A percentile compares a stretch with the other conserved stretches of the same genome.
phyloP scores from a whole-genome alignment of 2,797 vertebrate genomes.

The Tolypeutes matacus region DNA sequence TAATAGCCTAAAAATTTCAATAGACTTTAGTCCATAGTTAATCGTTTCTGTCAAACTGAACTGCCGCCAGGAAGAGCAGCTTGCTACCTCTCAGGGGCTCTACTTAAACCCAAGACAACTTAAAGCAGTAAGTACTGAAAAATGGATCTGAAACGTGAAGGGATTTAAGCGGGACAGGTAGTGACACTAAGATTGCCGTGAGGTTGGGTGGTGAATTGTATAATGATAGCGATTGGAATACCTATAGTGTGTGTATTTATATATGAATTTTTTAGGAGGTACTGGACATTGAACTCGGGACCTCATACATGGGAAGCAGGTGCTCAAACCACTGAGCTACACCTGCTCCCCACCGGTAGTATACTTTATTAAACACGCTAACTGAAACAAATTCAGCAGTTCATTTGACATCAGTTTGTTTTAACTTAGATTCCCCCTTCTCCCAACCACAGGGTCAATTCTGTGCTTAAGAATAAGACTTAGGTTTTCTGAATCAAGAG shows the following conservation, averaged over 20 bases:
- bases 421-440: neutral
- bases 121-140: neutral
- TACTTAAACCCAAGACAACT: neutral
- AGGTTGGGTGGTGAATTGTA: neutral
- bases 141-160: neutral
- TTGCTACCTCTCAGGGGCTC: too few species aligned
- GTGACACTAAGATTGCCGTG: neutral
- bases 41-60: neutral
- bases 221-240: neutral
- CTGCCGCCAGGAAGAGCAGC: neutral
- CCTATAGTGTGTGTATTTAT: neutral
- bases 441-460: neutral
- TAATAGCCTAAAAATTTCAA: neutral
- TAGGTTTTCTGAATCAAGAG: neutral
- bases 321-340: too few species aligned
- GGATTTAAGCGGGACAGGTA: too few species aligned
- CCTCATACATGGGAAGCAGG: too few species aligned
- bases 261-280: too few species aligned
- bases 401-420: neutral
- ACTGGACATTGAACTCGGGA: too few species aligned
- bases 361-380: neutral
- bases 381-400: neutral
- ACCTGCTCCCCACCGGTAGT: neutral
- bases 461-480: slow-evolving; percentile 21
- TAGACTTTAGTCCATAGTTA: neutral